Base-by-base conservation (phyloP, 2,888 invertebrate genomes). In the Podotricha telesiphe region DNA sequence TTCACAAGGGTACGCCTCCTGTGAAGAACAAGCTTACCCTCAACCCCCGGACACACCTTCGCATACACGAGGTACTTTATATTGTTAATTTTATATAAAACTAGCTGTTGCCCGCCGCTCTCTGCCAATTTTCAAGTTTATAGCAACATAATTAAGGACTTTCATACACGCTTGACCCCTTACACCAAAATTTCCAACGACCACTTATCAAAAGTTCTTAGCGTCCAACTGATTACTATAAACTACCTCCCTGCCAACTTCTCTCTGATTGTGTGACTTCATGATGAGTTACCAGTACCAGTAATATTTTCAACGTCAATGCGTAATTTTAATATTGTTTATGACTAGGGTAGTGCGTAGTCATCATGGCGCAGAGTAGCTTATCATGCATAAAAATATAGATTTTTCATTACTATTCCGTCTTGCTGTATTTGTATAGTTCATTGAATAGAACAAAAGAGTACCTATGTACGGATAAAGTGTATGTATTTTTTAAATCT, bases 1-100 rank as follows among this genome's bases (percentile, higher is more conserved):
- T 73, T 96, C 96, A 37, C 93, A 93, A 77, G 96, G 96, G 71
- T 96, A 96, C 86, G 96, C 96, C 69, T 95, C 95, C 77, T 95
- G 96, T 77, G 96, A 96, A 85, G 96, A 96, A 80, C 95, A 95
- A 79, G 94, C 95, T 61, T 95, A 95, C 80, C 93, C 95, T 79
- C 95, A 93, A 84, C 94, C 94, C 40, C 93, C 94, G 2, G 93
- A 93, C 70, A 93, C 92, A 50, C 94, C 95, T 19, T 94, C 94
- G 73, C 94, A 94, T 69, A 95, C 95, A 59, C 80, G 93, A 88
- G 93, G 93, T 92, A 71, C 78, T 71, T 45, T 42, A 19, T 53
- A 8, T 17, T 28, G 28, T 28, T 28, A 28, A 28, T 4, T n/a
- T n/a, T n/a, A n/a, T n/a, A n/a, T n/a, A n/a, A n/a, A n/a, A n/a